These are phyloP conservation scores for Lottia gigantea DNA, from an alignment of 2,888 invertebrate genomes.

Conservation along the genomic window DNA sequence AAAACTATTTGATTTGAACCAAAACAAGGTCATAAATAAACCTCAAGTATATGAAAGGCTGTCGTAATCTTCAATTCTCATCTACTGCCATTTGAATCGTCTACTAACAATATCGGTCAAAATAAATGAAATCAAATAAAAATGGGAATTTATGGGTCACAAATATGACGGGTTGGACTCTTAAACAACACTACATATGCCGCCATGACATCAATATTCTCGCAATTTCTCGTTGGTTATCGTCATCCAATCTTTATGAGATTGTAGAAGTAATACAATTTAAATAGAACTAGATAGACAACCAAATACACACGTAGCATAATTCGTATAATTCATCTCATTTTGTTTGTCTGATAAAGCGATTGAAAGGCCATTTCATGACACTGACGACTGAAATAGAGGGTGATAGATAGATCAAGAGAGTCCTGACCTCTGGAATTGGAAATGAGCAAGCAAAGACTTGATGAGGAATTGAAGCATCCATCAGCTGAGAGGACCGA, in stretches of 20 bases:
- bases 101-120: too few relatives aligned
- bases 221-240: not conserved
- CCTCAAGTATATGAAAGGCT: too few relatives aligned
- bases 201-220: not conserved
- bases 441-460: slow-evolving; percentile 4
- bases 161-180: not conserved
- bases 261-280: slow-evolving; percentile 3
- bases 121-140: slow-evolving; percentile 5
- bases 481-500: not conserved
- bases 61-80: too few relatives aligned
- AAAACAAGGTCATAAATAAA: too few relatives aligned
- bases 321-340: not conserved
- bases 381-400: not conserved
- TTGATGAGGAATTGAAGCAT: slow-evolving; percentile 1
- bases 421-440: slow-evolving; percentile 1
- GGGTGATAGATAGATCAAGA: slow-evolving; percentile 1
- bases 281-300: not conserved
- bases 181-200: slow-evolving; percentile 2
- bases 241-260: not conserved
- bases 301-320: not conserved
- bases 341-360: slow-evolving; percentile 9
- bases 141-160: not conserved
- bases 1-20: too few relatives aligned
- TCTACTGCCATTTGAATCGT: too few relatives aligned
- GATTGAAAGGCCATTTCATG: slow-evolving; percentile 3